Base-by-base conservation (phyloP, 2,113 vertebrate genomes). In the Bufo bufo region DNA sequence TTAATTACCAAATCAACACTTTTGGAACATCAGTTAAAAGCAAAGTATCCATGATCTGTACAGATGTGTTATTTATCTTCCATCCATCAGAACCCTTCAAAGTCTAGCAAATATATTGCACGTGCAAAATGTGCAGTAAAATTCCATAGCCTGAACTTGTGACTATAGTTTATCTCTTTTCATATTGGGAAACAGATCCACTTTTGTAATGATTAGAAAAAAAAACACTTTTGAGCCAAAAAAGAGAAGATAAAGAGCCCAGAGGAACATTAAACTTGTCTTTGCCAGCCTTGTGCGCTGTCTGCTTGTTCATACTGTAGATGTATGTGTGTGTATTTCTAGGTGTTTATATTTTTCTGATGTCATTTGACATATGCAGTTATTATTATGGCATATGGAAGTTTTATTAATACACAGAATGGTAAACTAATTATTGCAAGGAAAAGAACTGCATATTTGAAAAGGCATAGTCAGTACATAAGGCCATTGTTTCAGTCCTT, bases 131-230 rank as follows among this genome's bases (percentile, higher is more conserved):
- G 4, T 66, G 63, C 49, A 84, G 82, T 69, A 71, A 84, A 84
- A 71, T 84, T 84, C 82, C 82, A 84, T 33, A 43, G 19, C n/a
- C 19, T 52, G 20, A 50, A n/a, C 19, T 54, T 84, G 54, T 84
- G 63, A 84, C 82, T 71, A 84, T 69, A 20, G 33, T 33, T 14
- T 69, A 84, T 69, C 45, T 49, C 8, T 16, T 23, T 3, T 71
- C 6, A 43, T 11, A 12, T 8, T 84, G 82, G 20, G 49, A 69
- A 14, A 83, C 63, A 54, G 54, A 16, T 9, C 23, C 6, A 10
- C 54, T 56, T 82, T 66, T 83, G 45, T 83, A 83, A 83, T 43
- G n/a, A 84, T 84, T 54, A 84, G 10, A 52, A 13, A 50, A 82
- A 23, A 33, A 58, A 14, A 16, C n/a, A 20, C 49, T 50, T 4